Conservation (phyloP, 2,888 invertebrate genomes). For the Temnothorax rugatulus region DNA sequence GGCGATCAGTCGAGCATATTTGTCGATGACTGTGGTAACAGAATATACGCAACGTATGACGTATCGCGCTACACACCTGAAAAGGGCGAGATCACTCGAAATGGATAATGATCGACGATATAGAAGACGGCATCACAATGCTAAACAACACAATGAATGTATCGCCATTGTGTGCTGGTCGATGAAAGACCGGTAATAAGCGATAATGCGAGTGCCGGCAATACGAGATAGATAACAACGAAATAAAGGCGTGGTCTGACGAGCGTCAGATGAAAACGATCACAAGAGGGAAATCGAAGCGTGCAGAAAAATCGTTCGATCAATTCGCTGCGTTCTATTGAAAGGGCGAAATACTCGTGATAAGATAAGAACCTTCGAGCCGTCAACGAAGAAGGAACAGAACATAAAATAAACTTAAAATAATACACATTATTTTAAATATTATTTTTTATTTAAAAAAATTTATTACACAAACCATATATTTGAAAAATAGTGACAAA, state of each 20-base stretch:
- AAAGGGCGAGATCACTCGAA: conserved; percentile 34
- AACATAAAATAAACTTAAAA: background rate
- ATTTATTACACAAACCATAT: background rate
- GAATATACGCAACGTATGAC: background rate
- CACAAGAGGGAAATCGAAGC: conserved; percentile 12
- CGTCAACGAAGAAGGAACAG: background rate
- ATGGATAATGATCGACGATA: conserved; percentile 26
- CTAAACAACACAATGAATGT: conserved; percentile 50
- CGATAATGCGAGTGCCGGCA: conserved; percentile 36
- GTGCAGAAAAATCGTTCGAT: conserved; percentile 8
- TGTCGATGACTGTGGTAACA: background rate
- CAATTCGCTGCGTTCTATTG: conserved; percentile 3
- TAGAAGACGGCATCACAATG: conserved; percentile 38
- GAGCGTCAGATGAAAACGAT: conserved; percentile 36
- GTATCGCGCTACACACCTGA: conserved; percentile 17
- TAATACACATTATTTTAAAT: background rate
- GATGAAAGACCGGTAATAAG: conserved; percentile 55
- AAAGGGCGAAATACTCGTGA: background rate
- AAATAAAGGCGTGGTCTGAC: conserved; percentile 43
- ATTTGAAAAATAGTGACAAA: background rate
- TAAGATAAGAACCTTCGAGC: background rate
- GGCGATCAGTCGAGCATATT: background rate
- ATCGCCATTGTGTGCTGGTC: conserved; percentile 37
- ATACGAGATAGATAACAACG: conserved; percentile 38
- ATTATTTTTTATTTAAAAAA: conserved; percentile 1